phyloP scores from a whole-genome alignment of 35 echinoderm and acorn worm genomes.

The Anneissia japonica region DNA sequence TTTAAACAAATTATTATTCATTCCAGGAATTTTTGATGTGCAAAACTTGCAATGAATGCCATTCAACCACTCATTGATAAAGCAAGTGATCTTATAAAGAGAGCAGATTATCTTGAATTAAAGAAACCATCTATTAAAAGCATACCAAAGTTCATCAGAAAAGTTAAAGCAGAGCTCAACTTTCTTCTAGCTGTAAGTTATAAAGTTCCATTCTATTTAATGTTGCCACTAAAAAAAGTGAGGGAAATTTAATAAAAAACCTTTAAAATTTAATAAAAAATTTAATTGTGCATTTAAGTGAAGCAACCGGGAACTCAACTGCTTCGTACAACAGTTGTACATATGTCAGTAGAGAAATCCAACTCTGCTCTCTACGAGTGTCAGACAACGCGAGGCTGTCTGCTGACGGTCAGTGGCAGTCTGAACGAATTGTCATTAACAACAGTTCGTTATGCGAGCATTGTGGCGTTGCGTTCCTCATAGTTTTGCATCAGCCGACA shows the following conservation, averaged over 20 bases:
- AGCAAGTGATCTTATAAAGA: conserved; percentile 49
- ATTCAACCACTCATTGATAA: conserved; percentile 3
- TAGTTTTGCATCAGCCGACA: no score
- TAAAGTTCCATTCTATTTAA: neutral
- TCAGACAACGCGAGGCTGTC: no score
- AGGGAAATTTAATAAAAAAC: neutral
- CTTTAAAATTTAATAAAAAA: neutral
- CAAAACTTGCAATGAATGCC: neutral
- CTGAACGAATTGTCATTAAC: no score
- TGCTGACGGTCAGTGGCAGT: no score
- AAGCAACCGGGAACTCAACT: neutral
- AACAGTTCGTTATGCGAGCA: no score
- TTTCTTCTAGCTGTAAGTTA: conserved; percentile 62
- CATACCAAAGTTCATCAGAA: conserved; percentile 66
- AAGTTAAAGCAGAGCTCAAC: conserved; percentile 70
- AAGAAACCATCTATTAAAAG: conserved; percentile 35
- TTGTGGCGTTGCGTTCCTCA: no score
- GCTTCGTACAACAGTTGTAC: neutral
- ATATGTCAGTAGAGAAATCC: neutral
- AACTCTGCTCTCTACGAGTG: no score
- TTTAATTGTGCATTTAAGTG: neutral
- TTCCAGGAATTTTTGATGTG: no score
- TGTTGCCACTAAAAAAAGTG: neutral
- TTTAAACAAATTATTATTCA: no score
- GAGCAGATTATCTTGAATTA: conserved; percentile 48